phyloP scores from a whole-genome alignment of 1,140 invertebrate genomes.

The Danaus plexippus region DNA sequence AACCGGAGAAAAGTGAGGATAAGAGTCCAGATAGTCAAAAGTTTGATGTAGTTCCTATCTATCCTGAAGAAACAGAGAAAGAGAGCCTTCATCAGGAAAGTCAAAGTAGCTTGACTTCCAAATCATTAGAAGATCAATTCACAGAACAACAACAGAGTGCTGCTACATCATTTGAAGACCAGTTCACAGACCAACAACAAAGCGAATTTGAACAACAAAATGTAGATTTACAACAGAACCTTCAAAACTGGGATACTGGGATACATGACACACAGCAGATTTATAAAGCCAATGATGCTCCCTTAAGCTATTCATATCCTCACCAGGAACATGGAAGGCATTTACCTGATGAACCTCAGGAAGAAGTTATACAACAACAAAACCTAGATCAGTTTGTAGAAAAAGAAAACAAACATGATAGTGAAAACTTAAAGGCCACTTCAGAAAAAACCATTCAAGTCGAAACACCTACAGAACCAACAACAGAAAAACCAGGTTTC shows the following conservation, averaged over 20 bases:
- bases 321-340: too few species aligned
- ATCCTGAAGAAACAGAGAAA: neutral
- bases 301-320: too few species aligned
- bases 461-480: slow-evolving; percentile 25
- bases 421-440: neutral
- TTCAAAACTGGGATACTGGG: too few species aligned
- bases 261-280: too few species aligned
- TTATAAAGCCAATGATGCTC: too few species aligned
- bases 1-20: too few species aligned
- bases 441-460: neutral
- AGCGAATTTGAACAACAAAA: too few species aligned
- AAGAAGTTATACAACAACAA: too few species aligned
- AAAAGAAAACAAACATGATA: neutral
- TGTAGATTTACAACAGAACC: too few species aligned
- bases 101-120: neutral
- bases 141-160: slow-evolving; percentile 1
- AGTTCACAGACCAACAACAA: slow-evolving; percentile 1
- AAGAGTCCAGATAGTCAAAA: too few species aligned
- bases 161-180: slow-evolving; percentile 8
- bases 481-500: slow-evolving; percentile 62
- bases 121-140: slow-evolving; percentile 9
- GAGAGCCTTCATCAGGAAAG: neutral
- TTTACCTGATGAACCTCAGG: too few species aligned
- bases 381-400: neutral
- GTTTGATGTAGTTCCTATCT: too few species aligned